Base-by-base conservation (phyloP, 2,888 invertebrate species). In the Tenthredo notha region DNA sequence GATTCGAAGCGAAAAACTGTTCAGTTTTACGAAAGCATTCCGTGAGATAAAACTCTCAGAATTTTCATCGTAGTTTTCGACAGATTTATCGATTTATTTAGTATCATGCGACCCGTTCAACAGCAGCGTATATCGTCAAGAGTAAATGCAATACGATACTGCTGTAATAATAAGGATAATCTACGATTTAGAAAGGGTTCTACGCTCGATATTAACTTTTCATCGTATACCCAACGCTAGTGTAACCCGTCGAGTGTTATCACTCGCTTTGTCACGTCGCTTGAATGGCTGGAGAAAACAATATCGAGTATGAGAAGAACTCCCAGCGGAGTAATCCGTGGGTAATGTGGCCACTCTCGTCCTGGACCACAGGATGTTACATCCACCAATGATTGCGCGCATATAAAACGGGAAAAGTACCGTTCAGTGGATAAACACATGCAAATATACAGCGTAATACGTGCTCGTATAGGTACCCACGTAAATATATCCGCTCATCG, bases 261-360 rank as follows among this genome's bases (percentile, higher is more conserved):
- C 80, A 33, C 47, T 77, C 33, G 29, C 29, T 47, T 50, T 50
- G 29, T 50, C 50, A 29, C 15, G 18, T 29, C 29, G 37, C 18
- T 40, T 61, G 25, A 25, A 80, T 65, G 15, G 25, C 61, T 21
- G 40, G 80, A 40, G 58, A 61, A 80, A 65, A 80, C 80, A 80
- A 80, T 80, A 80, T 61, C 21, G 40, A 65, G 40, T 65, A 43
- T 43, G 65, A 80, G 65, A 65, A 80, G 21, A 65, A 80, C 7
- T 65, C 80, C 80, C 80, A 40, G 10, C 61, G 61, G 80, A 80
- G 80, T 61, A 40, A 80, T 80, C 61, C 40, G 40, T 37, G 43
- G 54, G 15, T 61, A 15, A 61, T 54, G 80, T n/a, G 54, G 29
- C 33, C 29, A 18, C 77, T 21, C n/a, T 77, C 54, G 65, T 54